Evolutionary conservation across 2,113 vertebrate species (phyloP), one percentile per base, ranked within the genome.

Genomic region (Pygoscelis antarcticus): DNA sequence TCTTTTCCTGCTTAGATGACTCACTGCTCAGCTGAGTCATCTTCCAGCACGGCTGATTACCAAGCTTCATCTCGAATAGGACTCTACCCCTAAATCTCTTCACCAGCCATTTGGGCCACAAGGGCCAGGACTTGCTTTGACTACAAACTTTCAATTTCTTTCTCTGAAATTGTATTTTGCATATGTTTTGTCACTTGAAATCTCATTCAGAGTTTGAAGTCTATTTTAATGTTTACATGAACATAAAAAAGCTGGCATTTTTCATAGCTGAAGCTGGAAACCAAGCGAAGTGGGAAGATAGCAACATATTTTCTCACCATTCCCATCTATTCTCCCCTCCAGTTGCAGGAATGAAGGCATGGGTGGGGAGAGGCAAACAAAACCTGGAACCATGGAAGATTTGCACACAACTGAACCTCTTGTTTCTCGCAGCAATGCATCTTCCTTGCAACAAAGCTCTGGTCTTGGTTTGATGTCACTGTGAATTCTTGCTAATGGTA

Each of bases 1-100:
- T 92, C 69, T 95, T 74, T 94, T 94, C 86, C 74, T 90, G 86
- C 83, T 82, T 62, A 87, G 65, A 90, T 95, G 92, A 95, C 72
- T 90, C 51, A 62, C 38, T 79, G 52, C 46, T 95, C 32, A 93
- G 55, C 88, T 96, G 96, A 94, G 92, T 92, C 61, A 87, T 71
- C 83, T 89, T 93, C 40, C 64, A 72, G 54, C 84, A 69, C 2
- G 12, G 85, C 93, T 87, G 54, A 70, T 90, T 62, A 71, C 32
- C 36, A 78, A 23, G 47, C 79, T 90, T 72, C 51, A 38, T 83
- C 86, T 49, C 1, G 0, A 12, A 16, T 8, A 22, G 6, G 36
- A 61, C 61, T 72, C 55, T 87, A 54, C 44, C 61, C 19, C 4
- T 91, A 71, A 87, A 34, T 77, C 64, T 90, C 57, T 66, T 36